Base-by-base conservation (phyloP, 2,797 vertebrate species). In the Brotula barbata region DNA sequence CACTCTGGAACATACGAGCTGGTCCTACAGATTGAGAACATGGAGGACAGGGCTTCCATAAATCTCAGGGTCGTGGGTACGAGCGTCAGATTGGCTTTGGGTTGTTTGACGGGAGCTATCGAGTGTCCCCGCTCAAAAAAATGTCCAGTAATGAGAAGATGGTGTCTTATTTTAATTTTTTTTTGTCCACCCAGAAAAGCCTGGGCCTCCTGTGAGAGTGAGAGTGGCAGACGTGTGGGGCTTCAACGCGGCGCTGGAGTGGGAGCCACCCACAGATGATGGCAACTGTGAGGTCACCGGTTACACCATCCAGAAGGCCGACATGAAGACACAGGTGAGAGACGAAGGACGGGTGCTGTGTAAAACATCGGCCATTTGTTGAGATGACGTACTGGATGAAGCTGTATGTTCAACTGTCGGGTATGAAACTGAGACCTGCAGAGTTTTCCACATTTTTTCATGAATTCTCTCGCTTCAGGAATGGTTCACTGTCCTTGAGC, bases 221-320 rank as follows among this genome's bases (percentile, higher is more conserved):
- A 87, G 52, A 51, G 92, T 93, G 73, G 91, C 91, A 28, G 95
- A 97, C 0, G 90, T 96, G 20, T 97, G 95, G 95, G 95, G 95
- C 40, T 94, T 93, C 49, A 97, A 96, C 3, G 94, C 94, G 0
- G 89, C 94, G 3, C 70, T 96, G 66, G 93, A 95, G 62, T 97
- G 95, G 95, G 81, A 90, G 0, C 81, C 89, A 1, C 95, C 95
- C 0, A 93, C 62, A 46, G 94, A 97, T 0, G 71, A 95, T 0
- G 95, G 95, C 16, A 97, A 96, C 89, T 89, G 86, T 31, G 95
- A 97, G 28, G 77, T 97, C 66, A 91, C 79, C 0, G 94, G 94
- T 9, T 96, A 97, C 71, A 86, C 91, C 1, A 91, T 96, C 71
- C 94, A 97, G 88, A 97, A 97, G 76, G 94, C 95, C 0, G 95